Evolutionary conservation across 2,113 vertebrate genomes (phyloP).

Genomic region (Natator depressus): DNA sequence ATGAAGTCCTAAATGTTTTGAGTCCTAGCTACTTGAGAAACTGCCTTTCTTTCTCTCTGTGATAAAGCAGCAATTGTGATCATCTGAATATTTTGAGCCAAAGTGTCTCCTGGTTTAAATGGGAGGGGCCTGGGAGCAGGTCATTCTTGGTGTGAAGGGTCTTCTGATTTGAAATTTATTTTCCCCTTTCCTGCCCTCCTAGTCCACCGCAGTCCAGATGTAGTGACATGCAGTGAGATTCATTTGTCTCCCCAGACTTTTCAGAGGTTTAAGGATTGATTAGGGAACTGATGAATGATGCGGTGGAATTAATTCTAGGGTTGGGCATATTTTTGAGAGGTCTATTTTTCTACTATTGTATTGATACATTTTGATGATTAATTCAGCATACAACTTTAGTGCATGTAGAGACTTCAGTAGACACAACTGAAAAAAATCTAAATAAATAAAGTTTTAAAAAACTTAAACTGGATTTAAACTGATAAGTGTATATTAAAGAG

Average conservation of each 20-base stretch:
- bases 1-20: neutral
- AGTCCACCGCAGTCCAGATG: neutral
- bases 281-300: neutral
- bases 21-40: neutral
- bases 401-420: neutral
- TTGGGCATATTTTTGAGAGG: neutral
- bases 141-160: neutral
- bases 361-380: neutral
- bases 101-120: neutral
- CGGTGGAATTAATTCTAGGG: neutral
- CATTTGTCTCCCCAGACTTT: neutral
- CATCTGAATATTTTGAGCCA: neutral
- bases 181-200: neutral
- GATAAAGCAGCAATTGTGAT: neutral
- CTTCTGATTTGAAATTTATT: neutral
- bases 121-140: neutral
- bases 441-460: neutral
- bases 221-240: neutral
- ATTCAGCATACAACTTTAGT: neutral
- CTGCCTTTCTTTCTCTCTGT: neutral
- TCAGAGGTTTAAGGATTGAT: neutral
- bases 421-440: neutral
- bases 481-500: neutral
- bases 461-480: neutral
- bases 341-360: neutral